phyloP scores from a whole-genome alignment of 2,113 vertebrate genomes.

The Talpa occidentalis region DNA sequence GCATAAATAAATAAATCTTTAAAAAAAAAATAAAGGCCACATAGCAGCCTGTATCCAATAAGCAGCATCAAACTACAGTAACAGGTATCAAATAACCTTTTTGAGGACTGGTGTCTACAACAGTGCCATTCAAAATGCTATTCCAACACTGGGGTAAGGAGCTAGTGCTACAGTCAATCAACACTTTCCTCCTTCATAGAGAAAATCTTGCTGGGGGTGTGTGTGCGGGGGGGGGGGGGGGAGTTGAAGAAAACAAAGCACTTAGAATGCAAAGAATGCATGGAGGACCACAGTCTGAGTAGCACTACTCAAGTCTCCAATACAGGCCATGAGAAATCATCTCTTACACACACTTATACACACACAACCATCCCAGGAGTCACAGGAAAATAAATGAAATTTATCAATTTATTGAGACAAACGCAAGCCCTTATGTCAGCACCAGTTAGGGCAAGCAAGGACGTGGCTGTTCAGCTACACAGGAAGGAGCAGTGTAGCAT shows the following conservation, averaged over 20 bases:
- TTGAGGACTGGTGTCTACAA: neutral
- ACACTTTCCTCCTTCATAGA: neutral
- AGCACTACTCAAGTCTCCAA: neutral
- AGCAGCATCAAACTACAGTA: neutral
- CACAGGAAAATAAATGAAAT: neutral
- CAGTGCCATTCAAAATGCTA: neutral
- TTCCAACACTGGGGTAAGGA: neutral
- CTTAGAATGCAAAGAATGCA: neutral
- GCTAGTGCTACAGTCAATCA: neutral
- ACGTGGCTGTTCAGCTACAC: conserved; percentile 52
- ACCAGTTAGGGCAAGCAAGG: conserved; percentile 16
- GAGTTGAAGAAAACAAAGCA: neutral
- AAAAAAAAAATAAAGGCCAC: neutral
- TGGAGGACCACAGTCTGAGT: neutral
- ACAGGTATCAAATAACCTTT: neutral
- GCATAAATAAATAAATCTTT: too few species aligned
- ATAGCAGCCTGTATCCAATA: neutral
- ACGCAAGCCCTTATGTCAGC: neutral
- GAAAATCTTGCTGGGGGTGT: neutral
- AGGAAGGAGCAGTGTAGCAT: conserved; percentile 54
- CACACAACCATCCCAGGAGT: neutral
- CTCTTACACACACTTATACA: neutral
- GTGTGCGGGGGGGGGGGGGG: too few species aligned
- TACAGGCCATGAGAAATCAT: neutral
- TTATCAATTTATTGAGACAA: neutral